A percentile compares a stretch with the other conserved stretches of the same genome.
Evolutionary conservation across 2,888 invertebrate species (phyloP).

Genomic region (Lathronympha strigana): DNA sequence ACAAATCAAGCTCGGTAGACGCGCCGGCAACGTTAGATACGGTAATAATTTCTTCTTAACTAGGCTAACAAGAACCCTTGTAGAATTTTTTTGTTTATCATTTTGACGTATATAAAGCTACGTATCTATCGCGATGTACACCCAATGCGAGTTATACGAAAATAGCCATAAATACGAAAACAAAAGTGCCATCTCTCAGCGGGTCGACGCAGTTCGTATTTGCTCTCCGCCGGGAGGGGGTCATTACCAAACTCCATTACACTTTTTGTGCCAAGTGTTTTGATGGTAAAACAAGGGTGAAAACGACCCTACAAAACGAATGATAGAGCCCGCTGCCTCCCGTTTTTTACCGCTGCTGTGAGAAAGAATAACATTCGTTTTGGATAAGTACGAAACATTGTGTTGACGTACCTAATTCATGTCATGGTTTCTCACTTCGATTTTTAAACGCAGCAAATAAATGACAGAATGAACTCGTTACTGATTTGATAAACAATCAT

Average conservation of each 20-base stretch:
- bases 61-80: too few species aligned
- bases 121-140: constrained; percentile 11
- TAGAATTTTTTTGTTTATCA: too few species aligned
- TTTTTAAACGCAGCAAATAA: background rate
- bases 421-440: background rate
- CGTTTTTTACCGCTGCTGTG: constrained; percentile 68
- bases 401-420: constrained; percentile 14
- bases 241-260: constrained; percentile 82
- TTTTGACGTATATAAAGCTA: too few species aligned
- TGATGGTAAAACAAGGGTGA: constrained; percentile 82
- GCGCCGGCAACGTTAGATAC: too few species aligned
- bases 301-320: constrained; percentile 81
- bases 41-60: too few species aligned
- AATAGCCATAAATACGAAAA: constrained; percentile 51
- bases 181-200: constrained; percentile 66
- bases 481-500: too few species aligned
- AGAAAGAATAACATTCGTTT: constrained; percentile 59
- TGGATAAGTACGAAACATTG: constrained; percentile 45
- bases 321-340: constrained; percentile 70
- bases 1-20: too few species aligned
- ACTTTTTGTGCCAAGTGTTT: constrained; percentile 84
- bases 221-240: constrained; percentile 71
- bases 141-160: constrained; percentile 28
- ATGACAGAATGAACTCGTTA: too few species aligned
- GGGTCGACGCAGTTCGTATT: constrained; percentile 70